These are phyloP conservation scores for Myotis yumanensis DNA, from an alignment of 2,113 vertebrate species.

Conservation along the genomic window DNA sequence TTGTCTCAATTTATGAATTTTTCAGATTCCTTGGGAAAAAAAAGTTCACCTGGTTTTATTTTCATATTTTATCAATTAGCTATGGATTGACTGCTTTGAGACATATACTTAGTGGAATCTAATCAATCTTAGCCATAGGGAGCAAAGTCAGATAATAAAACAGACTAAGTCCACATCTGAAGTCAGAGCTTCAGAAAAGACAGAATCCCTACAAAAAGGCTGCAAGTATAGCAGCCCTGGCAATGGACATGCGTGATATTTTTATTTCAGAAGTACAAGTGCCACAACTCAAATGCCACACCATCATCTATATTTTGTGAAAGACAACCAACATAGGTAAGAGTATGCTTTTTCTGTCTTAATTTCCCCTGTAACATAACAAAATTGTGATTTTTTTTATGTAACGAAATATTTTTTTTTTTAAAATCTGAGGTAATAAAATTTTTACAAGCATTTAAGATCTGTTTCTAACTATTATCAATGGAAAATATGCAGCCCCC, in stretches of 20 bases:
- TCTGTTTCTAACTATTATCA: neutral
- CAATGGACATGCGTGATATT: fast-evolving
- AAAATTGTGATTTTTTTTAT: neutral
- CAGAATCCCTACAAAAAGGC: neutral
- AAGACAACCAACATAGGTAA: neutral
- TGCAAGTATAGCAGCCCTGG: neutral
- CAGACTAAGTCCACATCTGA: neutral
- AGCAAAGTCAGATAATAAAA: neutral
- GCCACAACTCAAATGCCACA: no score
- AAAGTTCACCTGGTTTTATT: neutral
- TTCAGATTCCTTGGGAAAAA: neutral
- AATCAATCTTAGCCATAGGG: neutral
- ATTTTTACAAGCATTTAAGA: neutral
- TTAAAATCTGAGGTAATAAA: neutral
- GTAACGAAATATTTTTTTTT: neutral
- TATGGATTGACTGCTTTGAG: neutral
- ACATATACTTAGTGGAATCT: neutral
- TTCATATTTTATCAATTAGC: neutral
- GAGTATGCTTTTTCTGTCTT: neutral
- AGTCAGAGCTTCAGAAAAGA: neutral
- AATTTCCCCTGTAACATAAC: neutral
- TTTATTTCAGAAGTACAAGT: neutral
- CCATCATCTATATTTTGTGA: neutral
- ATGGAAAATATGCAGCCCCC: neutral
- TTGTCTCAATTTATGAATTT: neutral